Conservation (phyloP, 2,113 vertebrate species). For the Phylloscopus trochiloides region DNA sequence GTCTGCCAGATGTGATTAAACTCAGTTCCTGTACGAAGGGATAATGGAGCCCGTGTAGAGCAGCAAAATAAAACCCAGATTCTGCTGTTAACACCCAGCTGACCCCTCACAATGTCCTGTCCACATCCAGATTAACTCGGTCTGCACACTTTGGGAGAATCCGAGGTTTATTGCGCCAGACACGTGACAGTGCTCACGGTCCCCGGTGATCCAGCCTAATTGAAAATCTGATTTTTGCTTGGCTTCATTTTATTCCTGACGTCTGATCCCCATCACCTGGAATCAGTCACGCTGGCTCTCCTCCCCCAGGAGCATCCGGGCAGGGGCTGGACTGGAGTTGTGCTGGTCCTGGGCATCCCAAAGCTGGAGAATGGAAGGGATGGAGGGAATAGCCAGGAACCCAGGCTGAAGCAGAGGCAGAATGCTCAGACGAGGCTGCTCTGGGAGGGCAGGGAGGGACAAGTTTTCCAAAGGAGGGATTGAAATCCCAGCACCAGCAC, state of each 20-base stretch:
- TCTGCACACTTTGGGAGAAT: background rate
- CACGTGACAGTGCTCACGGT: background rate
- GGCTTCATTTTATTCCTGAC: background rate
- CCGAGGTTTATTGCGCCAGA: background rate
- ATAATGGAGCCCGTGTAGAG: background rate
- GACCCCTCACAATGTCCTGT: background rate
- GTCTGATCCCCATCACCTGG: background rate
- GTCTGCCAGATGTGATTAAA: conserved; percentile 53
- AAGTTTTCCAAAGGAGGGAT: background rate
- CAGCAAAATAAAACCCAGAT: conserved; percentile 1
- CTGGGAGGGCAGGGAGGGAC: background rate
- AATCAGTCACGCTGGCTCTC: background rate
- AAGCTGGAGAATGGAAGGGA: background rate
- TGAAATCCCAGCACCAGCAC: background rate
- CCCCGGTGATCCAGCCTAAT: background rate
- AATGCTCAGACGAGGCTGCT: background rate
- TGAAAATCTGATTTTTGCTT: background rate
- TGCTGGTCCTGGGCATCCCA: background rate
- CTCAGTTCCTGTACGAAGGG: background rate
- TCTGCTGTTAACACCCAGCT: background rate
- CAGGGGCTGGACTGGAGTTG: background rate
- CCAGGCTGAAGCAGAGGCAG: background rate
- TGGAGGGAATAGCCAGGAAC: background rate
- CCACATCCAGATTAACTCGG: background rate
- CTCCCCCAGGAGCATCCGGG: background rate